Conservation (phyloP, 2,888 invertebrate species). For the Eudasyphora cyanicolor region DNA sequence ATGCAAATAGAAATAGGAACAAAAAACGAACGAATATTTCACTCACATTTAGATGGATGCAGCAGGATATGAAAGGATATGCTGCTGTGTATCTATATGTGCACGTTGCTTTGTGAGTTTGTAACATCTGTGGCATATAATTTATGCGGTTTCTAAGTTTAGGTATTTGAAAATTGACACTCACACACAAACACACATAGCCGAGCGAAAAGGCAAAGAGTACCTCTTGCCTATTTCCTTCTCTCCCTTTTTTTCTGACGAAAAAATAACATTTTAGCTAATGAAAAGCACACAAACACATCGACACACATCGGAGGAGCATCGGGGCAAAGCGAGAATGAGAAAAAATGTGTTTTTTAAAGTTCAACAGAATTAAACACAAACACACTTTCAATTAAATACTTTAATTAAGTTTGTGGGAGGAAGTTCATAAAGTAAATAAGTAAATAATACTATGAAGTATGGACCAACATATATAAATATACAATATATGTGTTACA, state of each 20-base stretch:
- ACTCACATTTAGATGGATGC: background rate
- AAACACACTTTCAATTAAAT: background rate
- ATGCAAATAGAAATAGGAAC: background rate
- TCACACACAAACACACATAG: background rate
- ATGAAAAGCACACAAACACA: slow-evolving; percentile 32
- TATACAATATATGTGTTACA: too few relatives aligned
- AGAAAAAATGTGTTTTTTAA: background rate
- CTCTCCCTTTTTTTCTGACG: too few relatives aligned
- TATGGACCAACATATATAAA: too few relatives aligned
- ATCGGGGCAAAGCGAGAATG: background rate
- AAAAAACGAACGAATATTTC: background rate
- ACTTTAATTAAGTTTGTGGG: background rate
- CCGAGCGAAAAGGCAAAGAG: background rate
- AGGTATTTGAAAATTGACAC: slow-evolving; percentile 53
- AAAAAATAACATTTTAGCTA: slow-evolving; percentile 43
- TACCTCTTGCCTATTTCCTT: too few relatives aligned
- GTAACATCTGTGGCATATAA: slow-evolving; percentile 28
- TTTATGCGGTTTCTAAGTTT: slow-evolving; percentile 48
- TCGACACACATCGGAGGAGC: background rate
- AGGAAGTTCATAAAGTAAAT: background rate
- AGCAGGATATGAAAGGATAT: slow-evolving; percentile 1
- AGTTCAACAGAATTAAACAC: background rate
- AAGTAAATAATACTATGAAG: too few relatives aligned
- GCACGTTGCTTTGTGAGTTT: background rate
- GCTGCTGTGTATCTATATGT: background rate